Evolutionary conservation across 1,140 invertebrate genomes (phyloP).

Genomic region (Limonius californicus): DNA sequence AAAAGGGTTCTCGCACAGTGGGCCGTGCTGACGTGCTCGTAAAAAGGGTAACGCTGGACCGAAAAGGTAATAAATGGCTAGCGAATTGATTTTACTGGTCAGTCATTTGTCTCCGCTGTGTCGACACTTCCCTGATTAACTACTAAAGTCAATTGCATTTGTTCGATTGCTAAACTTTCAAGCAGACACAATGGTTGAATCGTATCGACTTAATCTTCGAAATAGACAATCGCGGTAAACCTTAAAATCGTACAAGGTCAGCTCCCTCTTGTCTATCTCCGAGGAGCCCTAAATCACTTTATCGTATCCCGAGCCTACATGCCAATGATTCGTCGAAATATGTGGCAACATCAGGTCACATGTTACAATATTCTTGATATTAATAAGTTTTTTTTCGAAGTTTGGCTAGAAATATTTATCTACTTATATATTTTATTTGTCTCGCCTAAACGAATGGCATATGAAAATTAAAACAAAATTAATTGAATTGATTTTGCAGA

Average conservation of each 20-base stretch:
- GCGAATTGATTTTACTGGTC: slow-evolving; percentile 25
- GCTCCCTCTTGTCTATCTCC: background rate
- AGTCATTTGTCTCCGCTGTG: slow-evolving; percentile 22
- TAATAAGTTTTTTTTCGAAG: no score
- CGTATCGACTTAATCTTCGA: background rate
- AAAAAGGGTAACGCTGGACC: background rate
- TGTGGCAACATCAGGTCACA: no score
- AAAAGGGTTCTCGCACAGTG: background rate
- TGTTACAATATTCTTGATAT: no score
- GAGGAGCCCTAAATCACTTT: no score
- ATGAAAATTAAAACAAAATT: no score
- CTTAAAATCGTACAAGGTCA: background rate
- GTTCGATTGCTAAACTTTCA: slow-evolving; percentile 17
- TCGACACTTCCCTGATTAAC: slow-evolving; percentile 19
- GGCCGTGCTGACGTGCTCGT: background rate
- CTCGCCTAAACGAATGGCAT: no score
- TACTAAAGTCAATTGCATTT: slow-evolving; percentile 18
- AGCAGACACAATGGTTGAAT: background rate
- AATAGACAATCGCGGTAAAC: background rate
- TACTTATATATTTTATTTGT: no score
- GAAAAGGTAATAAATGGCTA: slow-evolving; percentile 19
- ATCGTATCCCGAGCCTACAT: no score
- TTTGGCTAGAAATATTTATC: no score
- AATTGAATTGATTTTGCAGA: no score
- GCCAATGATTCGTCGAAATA: no score